Percentiles rank a stretch among this genome's conserved stretches.
Evolutionary conservation across 1,140 invertebrate species (phyloP).

Genomic region (Pollicipes pollicipes): DNA sequence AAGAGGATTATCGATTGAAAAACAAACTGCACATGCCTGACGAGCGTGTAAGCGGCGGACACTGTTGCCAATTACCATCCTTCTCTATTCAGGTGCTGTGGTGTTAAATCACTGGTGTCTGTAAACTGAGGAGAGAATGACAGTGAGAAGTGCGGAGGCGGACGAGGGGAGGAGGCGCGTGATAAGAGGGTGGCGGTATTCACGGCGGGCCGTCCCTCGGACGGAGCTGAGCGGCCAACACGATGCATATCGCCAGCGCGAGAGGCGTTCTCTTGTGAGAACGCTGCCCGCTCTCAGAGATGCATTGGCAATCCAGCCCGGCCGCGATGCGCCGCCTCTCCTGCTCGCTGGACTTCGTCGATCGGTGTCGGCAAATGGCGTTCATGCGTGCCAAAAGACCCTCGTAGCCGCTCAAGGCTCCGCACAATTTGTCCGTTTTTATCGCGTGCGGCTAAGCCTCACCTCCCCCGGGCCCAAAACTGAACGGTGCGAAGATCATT

Average conservation of each 20-base stretch:
- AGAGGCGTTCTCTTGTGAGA: too few relatives aligned
- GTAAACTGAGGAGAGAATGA: neutral
- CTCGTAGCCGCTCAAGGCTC: too few relatives aligned
- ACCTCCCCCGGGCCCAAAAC: neutral
- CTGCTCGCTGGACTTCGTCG: neutral
- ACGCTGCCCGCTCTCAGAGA: neutral
- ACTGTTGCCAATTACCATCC: neutral
- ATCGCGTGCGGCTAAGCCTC: too few relatives aligned
- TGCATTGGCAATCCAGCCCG: neutral
- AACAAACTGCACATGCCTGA: neutral
- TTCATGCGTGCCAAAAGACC: too few relatives aligned
- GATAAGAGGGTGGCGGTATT: neutral
- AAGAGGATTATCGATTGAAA: slow-evolving; percentile 2
- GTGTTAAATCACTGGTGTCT: neutral
- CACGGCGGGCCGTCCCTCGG: neutral
- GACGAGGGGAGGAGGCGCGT: neutral
- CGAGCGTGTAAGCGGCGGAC: neutral
- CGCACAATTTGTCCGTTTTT: too few relatives aligned
- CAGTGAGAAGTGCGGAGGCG: neutral
- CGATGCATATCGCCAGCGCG: too few relatives aligned
- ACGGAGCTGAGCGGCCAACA: too few relatives aligned
- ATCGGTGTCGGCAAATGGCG: too few relatives aligned
- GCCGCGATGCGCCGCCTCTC: neutral
- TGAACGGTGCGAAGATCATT: neutral
- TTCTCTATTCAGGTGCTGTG: neutral